Conservation (phyloP, 2,113 vertebrate genomes). For the Scomber japonicus region DNA sequence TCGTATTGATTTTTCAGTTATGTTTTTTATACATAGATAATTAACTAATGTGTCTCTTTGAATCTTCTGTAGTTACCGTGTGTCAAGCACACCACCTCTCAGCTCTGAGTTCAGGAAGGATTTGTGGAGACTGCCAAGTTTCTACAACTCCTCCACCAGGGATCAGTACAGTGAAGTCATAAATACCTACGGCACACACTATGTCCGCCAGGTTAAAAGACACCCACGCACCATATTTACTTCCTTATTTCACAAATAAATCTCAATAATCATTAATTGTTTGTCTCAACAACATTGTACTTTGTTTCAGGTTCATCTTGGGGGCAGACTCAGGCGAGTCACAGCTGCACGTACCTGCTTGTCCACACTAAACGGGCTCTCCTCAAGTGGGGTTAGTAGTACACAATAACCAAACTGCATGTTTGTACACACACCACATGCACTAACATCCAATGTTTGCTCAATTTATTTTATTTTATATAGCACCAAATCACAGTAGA, state of each 20-base stretch:
- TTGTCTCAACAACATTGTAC: not conserved
- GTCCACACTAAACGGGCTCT: no score
- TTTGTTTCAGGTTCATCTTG: slow-evolving; percentile 57
- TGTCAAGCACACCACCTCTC: slow-evolving; percentile 23
- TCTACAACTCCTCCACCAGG: slow-evolving; percentile 17
- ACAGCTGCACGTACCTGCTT: no score
- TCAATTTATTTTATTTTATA: no score
- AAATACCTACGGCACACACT: no score
- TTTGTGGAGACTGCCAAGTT: slow-evolving; percentile 43
- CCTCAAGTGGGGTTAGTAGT: no score
- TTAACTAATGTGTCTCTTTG: not conserved
- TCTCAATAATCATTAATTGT: no score
- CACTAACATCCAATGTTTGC: no score
- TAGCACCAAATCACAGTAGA: no score
- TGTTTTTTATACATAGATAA: no score
- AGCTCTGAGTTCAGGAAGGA: not conserved
- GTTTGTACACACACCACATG: slow-evolving; percentile 34
- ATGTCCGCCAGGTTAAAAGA: slow-evolving; percentile 27
- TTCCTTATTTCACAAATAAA: not conserved
- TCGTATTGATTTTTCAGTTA: no score
- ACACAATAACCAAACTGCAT: slow-evolving; percentile 54
- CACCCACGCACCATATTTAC: not conserved
- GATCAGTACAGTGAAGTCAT: slow-evolving; percentile 41
- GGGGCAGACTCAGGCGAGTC: slow-evolving; percentile 50
- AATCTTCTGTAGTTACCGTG: slow-evolving; percentile 47